Base-by-base conservation (phyloP, 2,797 vertebrate species). In the Rousettus madagascariensis region DNA sequence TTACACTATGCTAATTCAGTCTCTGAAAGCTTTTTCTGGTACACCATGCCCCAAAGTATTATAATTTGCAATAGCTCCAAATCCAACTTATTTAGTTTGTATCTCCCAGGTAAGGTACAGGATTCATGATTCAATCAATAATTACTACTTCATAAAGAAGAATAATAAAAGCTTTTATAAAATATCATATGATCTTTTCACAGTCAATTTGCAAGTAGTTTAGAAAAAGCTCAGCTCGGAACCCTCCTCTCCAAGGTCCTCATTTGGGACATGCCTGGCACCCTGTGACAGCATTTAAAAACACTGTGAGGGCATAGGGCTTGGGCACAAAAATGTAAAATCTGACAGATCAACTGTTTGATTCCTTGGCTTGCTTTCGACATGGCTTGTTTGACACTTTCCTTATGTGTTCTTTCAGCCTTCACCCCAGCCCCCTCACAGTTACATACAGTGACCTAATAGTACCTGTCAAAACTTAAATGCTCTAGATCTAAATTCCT, bases 1-100 rank as follows among this genome's bases (percentile, higher is more conserved):
- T 92, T 94, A 86, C 51, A 46, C 26, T 79, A 90, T 95, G 78
- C n/a, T 88, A 95, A 95, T 87, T 94, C 68, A 84, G 49, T 46
- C 86, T 95, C 92, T 78, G 8, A 1, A 95, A 90, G 66, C 22
- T 84, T 90, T 93, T 91, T 69, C 74, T 78, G 38, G 8, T 71
- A 86, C 5, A 33, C 8, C 22, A 41, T 36, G 38, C 1, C 55
- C 57, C 38, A 59, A 55, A 87, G 51, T 75, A 78, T 66, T 95
- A 28, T 63, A 24, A 43, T 72, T 91, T 83, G 59, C 57, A 96
- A 26, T 80, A 84, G 5, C 43, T 94, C 55, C 75, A 55, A 38
- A 68, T 69, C 13, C 71, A 92, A 86, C 30, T 30, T 82, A 84
- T 68, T 90, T 83, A 57, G 33, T 8, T 88, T 95, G 15, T 82